Evolutionary conservation across 2,888 invertebrate genomes (phyloP).

Genomic region (Mythimna albipuncta): DNA sequence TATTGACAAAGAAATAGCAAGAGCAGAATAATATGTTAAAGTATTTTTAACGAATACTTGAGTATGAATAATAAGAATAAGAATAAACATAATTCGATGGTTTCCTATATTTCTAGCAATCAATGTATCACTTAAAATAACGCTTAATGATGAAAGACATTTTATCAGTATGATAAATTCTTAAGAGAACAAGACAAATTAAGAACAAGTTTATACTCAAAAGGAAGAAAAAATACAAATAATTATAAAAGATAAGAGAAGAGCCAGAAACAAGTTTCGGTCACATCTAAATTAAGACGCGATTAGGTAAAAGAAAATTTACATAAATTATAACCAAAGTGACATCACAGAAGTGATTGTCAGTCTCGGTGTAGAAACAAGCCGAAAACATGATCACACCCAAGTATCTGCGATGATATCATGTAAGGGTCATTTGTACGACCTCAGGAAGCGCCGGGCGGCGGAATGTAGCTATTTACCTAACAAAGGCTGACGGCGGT

Average conservation of each 20-base stretch:
- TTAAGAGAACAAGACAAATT: conserved; percentile 8
- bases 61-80: neutral
- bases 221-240: conserved; percentile 32
- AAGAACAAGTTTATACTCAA: conserved; percentile 9
- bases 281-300: conserved; percentile 65
- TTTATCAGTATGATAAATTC: neutral
- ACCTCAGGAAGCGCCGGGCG: conserved; percentile 67
- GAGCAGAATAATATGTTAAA: neutral
- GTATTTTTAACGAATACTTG: neutral
- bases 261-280: conserved; percentile 56
- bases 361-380: conserved; percentile 48
- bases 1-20: neutral
- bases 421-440: conserved; percentile 55
- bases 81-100: neutral
- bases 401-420: conserved; percentile 63
- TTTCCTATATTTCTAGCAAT: neutral
- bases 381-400: conserved; percentile 53
- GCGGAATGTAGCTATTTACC: conserved; percentile 73
- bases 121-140: neutral
- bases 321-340: conserved; percentile 64
- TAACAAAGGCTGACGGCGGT: conserved; percentile 81
- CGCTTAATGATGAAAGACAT: neutral
- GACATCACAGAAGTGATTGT: conserved; percentile 63
- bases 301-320: conserved; percentile 67
- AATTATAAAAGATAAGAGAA: conserved; percentile 59